A percentile compares a stretch with the other conserved stretches of the same genome.
Evolutionary conservation across 2,888 invertebrate species (phyloP).

Genomic region (Iphiclides podalirius): DNA sequence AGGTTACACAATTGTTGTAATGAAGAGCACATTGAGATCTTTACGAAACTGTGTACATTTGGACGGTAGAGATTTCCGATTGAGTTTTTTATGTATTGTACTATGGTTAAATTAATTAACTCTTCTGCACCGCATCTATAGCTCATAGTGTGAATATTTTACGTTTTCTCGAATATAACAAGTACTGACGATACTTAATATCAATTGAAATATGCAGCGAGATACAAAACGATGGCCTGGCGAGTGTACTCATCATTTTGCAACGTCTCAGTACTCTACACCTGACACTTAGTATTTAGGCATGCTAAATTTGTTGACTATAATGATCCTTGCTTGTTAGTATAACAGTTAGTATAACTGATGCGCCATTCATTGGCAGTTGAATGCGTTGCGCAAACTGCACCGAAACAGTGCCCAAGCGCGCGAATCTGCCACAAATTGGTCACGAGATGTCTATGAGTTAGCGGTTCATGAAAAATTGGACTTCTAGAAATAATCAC

Average conservation of each 20-base stretch:
- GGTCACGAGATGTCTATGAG: constrained; percentile 7
- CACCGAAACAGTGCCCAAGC: constrained; percentile 2
- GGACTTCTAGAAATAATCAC: neutral
- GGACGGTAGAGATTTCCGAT: no score
- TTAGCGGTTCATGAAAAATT: neutral
- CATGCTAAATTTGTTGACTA: constrained; percentile 3
- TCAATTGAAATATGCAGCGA: no score
- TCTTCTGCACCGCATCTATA: no score
- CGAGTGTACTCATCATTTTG: constrained; percentile 16
- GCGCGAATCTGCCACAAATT: constrained; percentile 4
- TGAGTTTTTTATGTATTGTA: no score
- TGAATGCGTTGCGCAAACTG: constrained; percentile 9
- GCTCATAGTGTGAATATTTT: no score
- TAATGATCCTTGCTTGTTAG: constrained; percentile 12
- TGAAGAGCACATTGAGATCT: no score
- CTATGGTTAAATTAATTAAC: no score
- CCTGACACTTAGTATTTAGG: neutral
- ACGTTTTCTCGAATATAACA: no score
- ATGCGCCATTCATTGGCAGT: constrained; percentile 16
- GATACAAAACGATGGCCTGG: no score
- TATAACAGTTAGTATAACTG: constrained; percentile 14
- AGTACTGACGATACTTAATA: no score
- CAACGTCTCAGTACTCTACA: constrained; percentile 6
- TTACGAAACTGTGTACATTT: constrained; percentile 8
- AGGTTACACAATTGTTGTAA: constrained; percentile 8